Percentiles rank a stretch among this genome's conserved stretches.
Evolutionary conservation across 2,113 vertebrate species (phyloP).

Genomic region (Hemiprocne comata): DNA sequence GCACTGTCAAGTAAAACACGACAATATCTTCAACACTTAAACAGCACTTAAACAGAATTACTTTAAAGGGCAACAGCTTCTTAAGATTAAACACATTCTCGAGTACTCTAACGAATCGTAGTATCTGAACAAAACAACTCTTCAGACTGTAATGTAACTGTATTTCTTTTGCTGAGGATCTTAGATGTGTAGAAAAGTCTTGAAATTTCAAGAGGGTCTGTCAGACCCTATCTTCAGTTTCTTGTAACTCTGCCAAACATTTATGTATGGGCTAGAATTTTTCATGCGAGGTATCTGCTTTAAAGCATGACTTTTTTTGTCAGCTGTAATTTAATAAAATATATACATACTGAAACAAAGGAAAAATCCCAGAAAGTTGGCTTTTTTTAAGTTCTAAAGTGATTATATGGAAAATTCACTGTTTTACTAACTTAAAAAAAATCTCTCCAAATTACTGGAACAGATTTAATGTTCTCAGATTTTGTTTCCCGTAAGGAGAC

Average conservation of each 20-base stretch:
- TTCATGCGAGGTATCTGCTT: background rate
- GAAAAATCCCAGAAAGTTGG: background rate
- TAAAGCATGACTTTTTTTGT: background rate
- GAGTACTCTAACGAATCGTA: background rate
- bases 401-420: background rate
- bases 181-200: background rate
- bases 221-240: background rate
- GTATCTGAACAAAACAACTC: background rate
- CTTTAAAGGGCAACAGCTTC: background rate
- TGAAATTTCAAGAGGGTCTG: background rate
- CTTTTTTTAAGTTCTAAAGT: background rate
- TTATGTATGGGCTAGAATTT: background rate
- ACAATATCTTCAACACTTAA: background rate
- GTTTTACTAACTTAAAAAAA: background rate
- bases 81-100: background rate
- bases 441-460: background rate
- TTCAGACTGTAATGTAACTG: background rate
- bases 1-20: background rate
- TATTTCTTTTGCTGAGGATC: background rate
- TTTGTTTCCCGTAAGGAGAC: background rate
- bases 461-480: background rate
- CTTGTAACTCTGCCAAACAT: background rate
- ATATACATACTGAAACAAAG: background rate
- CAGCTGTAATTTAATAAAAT: background rate
- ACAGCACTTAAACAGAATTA: background rate